phyloP scores from a whole-genome alignment of 2,113 vertebrate species.

The Irena cyanogastra region DNA sequence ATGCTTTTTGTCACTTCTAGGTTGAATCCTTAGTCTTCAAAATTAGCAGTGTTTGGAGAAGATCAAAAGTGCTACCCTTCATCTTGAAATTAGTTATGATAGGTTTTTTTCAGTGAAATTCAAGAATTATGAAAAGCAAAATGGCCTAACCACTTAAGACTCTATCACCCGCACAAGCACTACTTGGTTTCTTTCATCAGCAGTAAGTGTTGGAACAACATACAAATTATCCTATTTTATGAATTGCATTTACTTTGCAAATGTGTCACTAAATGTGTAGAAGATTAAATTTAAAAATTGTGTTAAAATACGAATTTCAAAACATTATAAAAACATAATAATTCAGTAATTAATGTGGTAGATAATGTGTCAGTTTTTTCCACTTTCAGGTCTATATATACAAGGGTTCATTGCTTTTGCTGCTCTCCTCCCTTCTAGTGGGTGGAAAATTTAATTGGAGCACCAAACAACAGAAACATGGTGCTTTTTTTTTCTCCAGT shows the following conservation, averaged over 20 bases:
- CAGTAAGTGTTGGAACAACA: not conserved
- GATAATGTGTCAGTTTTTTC: constrained; percentile 10
- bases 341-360: constrained; percentile 45
- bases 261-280: constrained; percentile 23
- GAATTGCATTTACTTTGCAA: constrained; percentile 26
- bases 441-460: not conserved
- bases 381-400: not conserved
- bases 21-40: not conserved
- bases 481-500: not conserved
- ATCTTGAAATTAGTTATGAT: not conserved
- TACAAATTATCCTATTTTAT: not conserved
- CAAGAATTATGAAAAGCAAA: not conserved
- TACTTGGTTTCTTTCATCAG: not conserved
- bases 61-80: not conserved
- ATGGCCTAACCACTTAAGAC: not conserved
- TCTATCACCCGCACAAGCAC: not conserved
- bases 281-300: constrained; percentile 33
- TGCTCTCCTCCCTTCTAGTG: not conserved
- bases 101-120: not conserved
- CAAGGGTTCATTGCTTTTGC: constrained; percentile 15
- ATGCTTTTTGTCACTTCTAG: not conserved
- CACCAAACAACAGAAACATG: not conserved
- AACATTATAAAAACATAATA: not conserved
- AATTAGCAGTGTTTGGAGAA: not conserved
- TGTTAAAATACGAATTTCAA: constrained; percentile 32